These are phyloP conservation scores for Lutraria rhynchaena DNA, from an alignment of 1,140 invertebrate genomes.

Conservation along the genomic window DNA sequence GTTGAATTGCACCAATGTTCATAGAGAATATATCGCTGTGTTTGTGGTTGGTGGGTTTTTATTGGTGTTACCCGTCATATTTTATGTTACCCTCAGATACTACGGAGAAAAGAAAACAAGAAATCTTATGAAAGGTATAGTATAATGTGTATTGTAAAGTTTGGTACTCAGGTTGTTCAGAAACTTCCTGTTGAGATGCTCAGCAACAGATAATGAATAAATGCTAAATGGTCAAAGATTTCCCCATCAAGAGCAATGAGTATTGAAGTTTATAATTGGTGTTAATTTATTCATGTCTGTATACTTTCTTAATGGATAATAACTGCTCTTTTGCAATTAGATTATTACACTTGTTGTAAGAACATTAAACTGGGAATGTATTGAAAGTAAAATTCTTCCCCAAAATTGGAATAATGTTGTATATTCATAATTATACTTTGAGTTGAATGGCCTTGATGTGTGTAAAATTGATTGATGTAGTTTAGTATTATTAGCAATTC, in stretches of 20 bases:
- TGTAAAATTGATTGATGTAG: too few relatives aligned
- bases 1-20: slow-evolving; percentile 44
- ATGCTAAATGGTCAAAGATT: background rate
- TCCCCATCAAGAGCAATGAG: background rate
- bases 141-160: background rate
- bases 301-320: too few relatives aligned
- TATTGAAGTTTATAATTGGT: background rate
- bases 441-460: too few relatives aligned
- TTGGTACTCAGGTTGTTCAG: background rate
- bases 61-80: slow-evolving; percentile 21
- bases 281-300: too few relatives aligned
- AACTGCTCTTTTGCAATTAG: too few relatives aligned
- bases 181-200: background rate
- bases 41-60: slow-evolving; percentile 30
- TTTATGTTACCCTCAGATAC: slow-evolving; percentile 28
- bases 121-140: slow-evolving; percentile 44
- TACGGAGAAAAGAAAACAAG: slow-evolving; percentile 37
- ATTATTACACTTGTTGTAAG: too few relatives aligned
- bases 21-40: slow-evolving; percentile 23
- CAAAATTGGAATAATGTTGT: too few relatives aligned
- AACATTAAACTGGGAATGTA: too few relatives aligned
- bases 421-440: too few relatives aligned
- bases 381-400: too few relatives aligned
- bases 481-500: background rate
- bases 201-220: background rate